Evolutionary conservation across 2,113 vertebrate genomes (phyloP).

Genomic region (Steatornis caripensis): DNA sequence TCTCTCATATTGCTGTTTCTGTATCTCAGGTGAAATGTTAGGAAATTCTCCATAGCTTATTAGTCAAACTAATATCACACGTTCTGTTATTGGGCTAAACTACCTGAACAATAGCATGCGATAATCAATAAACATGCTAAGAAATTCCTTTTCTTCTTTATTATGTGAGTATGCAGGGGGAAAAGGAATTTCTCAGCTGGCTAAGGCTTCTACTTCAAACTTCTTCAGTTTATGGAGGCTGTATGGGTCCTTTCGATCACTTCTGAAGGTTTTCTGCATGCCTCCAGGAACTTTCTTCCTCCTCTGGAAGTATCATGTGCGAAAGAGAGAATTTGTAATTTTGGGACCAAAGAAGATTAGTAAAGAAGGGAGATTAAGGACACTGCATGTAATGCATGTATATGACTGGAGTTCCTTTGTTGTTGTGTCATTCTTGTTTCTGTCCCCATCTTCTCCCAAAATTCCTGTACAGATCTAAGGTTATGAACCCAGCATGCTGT

Average conservation of each 20-base stretch:
- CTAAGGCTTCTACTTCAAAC: background rate
- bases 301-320: background rate
- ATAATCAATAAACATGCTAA: background rate
- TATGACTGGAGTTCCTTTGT: background rate
- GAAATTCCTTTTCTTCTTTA: background rate
- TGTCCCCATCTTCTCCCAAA: background rate
- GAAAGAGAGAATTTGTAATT: background rate
- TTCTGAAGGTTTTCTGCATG: background rate
- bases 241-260: background rate
- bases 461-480: background rate
- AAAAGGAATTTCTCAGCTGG: background rate
- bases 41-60: background rate
- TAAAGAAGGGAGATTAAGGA: background rate
- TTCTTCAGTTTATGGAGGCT: background rate
- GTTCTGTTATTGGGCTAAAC: background rate
- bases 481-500: background rate
- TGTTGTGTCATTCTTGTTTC: background rate
- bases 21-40: background rate
- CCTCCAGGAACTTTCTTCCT: background rate
- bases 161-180: background rate
- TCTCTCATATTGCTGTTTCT: background rate
- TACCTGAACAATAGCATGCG: background rate
- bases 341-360: background rate
- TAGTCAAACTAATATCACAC: background rate
- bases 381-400: background rate